phyloP scores from a whole-genome alignment of 2,888 invertebrate genomes.

The Drosophila vallismaia region DNA sequence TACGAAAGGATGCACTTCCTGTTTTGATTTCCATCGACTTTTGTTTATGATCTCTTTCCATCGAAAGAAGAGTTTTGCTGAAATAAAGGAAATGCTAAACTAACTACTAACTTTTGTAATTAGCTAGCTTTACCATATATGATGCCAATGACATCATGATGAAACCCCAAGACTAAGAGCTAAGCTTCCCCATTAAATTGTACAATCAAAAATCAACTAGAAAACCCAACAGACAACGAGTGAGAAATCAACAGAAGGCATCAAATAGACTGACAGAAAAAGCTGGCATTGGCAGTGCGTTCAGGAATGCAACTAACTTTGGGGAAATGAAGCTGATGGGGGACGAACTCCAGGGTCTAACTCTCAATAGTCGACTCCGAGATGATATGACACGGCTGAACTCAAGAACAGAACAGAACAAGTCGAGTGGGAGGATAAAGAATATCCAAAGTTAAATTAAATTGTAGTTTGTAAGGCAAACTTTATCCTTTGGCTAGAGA shows the following conservation, averaged over 20 bases:
- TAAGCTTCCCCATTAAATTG: conserved; percentile 14
- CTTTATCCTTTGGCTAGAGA: conserved; percentile 65
- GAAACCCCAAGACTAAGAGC: background rate
- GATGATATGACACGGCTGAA: conserved; percentile 26
- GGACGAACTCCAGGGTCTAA: conserved; percentile 4
- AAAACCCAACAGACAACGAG: conserved; percentile 8
- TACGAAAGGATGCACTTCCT: conserved; percentile 1
- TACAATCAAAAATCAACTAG: background rate
- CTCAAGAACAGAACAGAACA: conserved; percentile 15
- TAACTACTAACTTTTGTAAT: too few relatives aligned
- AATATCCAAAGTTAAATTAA: conserved; percentile 84
- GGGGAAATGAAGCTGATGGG: conserved; percentile 3
- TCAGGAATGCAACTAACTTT: conserved; percentile 36
- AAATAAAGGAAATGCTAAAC: too few relatives aligned
- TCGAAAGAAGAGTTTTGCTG: background rate
- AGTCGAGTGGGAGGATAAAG: conserved; percentile 61
- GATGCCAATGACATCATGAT: too few relatives aligned
- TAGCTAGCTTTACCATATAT: too few relatives aligned
- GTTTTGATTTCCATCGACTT: background rate
- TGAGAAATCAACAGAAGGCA: conserved; percentile 30
- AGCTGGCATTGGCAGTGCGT: conserved; percentile 42
- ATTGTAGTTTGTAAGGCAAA: conserved; percentile 83
- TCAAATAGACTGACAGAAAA: conserved; percentile 37
- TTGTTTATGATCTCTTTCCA: conserved; percentile 5
- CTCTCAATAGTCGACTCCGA: conserved; percentile 34